phyloP scores from a whole-genome alignment of 2,797 vertebrate species.

The Melanotaenia parkinsoni region DNA sequence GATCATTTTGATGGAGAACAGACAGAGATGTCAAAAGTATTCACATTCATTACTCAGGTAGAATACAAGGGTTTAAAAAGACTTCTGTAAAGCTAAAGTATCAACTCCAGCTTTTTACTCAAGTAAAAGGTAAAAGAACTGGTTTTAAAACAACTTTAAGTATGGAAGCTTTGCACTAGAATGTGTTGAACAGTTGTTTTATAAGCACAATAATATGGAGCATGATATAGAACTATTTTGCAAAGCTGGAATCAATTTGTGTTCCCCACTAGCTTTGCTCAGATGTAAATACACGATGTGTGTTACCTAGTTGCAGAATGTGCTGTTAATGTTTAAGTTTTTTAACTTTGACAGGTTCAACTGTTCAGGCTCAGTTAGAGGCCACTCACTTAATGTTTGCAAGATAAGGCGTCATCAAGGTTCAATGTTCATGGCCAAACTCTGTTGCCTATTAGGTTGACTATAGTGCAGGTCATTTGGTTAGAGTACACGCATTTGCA shows the following conservation, averaged over 20 bases:
- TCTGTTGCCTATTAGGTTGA: background rate
- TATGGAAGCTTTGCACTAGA: too few relatives aligned
- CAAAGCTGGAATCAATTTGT: background rate
- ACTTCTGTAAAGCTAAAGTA: too few relatives aligned
- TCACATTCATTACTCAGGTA: too few relatives aligned
- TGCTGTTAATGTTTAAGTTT: background rate
- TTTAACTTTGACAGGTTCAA: background rate
- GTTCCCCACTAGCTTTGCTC: background rate
- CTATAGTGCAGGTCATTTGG: background rate
- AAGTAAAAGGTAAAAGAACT: too few relatives aligned
- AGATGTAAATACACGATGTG: background rate
- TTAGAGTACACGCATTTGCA: background rate
- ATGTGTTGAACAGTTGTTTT: background rate
- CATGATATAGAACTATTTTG: background rate
- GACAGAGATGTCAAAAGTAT: too few relatives aligned
- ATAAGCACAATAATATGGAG: background rate
- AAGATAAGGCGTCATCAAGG: background rate
- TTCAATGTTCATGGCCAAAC: conserved; percentile 40
- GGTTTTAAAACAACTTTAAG: too few relatives aligned
- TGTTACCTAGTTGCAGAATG: background rate
- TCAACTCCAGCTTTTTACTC: too few relatives aligned
- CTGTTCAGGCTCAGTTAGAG: background rate
- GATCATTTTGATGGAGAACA: too few relatives aligned
- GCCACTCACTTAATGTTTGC: background rate
- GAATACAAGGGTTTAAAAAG: too few relatives aligned